A percentile compares a stretch with the other conserved stretches of the same genome.
phyloP scores from a whole-genome alignment of 2,797 vertebrate species.

The Periophthalmus magnuspinnatus region DNA sequence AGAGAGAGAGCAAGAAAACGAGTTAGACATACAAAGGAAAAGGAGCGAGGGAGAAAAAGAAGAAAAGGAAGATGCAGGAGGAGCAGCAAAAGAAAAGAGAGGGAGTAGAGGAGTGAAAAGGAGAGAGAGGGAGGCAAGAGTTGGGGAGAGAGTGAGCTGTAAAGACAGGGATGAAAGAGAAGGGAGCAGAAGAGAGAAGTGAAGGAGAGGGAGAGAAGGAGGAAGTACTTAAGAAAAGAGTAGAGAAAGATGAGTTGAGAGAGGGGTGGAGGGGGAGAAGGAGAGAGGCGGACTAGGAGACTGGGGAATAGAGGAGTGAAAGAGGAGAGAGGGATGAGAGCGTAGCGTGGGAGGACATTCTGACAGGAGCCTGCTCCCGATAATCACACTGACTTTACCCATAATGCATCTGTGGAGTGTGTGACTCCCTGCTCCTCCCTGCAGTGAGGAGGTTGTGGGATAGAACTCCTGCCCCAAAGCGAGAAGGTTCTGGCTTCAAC shows the following conservation, averaged over 20 bases:
- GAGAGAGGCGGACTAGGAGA: background rate
- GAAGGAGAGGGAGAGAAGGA: slow-evolving; percentile 26
- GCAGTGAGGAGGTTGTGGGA: background rate
- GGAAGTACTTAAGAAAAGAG: background rate
- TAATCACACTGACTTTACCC: slow-evolving; percentile 53
- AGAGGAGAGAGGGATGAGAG: slow-evolving; percentile 12
- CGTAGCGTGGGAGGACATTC: slow-evolving; percentile 53
- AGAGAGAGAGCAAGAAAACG: no score
- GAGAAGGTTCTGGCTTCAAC: no score
- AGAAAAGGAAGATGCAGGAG: background rate
- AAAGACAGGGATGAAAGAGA: background rate
- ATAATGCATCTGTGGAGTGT: slow-evolving; percentile 28
- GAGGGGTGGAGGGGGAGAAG: no score
- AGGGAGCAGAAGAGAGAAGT: background rate
- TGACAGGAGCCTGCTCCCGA: slow-evolving; percentile 56
- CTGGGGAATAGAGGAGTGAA: background rate
- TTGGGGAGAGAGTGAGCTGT: no score
- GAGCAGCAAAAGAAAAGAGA: no score
- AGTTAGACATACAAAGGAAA: no score
- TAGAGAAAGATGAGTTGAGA: no score
- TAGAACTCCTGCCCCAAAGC: background rate
- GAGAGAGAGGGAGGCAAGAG: background rate
- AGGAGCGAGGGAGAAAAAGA: background rate
- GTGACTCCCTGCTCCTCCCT: background rate
- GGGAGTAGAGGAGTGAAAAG: background rate